Evolutionary conservation across 1,140 invertebrate species (phyloP).

Genomic region (Pseudomyrmex pallidus): DNA sequence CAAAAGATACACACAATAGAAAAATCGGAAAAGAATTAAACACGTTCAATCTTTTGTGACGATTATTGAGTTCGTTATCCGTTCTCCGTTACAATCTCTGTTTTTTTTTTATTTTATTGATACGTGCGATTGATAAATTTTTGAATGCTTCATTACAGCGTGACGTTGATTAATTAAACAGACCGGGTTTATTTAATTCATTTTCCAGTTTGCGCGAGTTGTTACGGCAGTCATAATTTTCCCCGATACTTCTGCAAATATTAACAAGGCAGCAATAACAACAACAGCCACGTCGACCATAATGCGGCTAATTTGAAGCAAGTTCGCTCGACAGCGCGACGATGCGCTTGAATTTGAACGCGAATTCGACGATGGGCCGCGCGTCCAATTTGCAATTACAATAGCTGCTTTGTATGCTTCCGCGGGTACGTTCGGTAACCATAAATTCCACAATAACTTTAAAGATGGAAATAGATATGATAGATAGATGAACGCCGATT

Average conservation of each 20-base stretch:
- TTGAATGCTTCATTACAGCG: constrained; percentile 25
- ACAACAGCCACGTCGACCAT: constrained; percentile 31
- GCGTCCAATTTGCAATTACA: constrained; percentile 55
- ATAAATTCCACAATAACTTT: constrained; percentile 29
- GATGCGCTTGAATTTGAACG: constrained; percentile 27
- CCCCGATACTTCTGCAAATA: constrained; percentile 51
- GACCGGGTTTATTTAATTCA: constrained; percentile 26
- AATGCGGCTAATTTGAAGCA: constrained; percentile 55
- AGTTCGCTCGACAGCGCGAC: constrained; percentile 10
- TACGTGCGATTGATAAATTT: constrained; percentile 1
- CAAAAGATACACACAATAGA: background rate
- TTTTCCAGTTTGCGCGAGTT: constrained; percentile 5
- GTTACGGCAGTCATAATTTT: constrained; percentile 47
- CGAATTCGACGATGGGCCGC: constrained; percentile 23
- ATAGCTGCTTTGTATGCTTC: constrained; percentile 25
- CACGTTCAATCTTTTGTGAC: background rate
- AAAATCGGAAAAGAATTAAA: background rate
- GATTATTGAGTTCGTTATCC: background rate
- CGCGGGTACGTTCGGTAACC: constrained; percentile 25
- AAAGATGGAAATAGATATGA: constrained; percentile 28
- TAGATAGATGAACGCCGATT: background rate
- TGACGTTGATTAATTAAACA: constrained; percentile 38
- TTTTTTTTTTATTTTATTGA: constrained; percentile 26
- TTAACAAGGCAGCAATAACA: constrained; percentile 47
- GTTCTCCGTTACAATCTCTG: background rate